Evolutionary conservation across 1,140 invertebrate species (phyloP), one percentile per base, ranked within the genome.

Genomic region (Drosophila seguyi): DNA sequence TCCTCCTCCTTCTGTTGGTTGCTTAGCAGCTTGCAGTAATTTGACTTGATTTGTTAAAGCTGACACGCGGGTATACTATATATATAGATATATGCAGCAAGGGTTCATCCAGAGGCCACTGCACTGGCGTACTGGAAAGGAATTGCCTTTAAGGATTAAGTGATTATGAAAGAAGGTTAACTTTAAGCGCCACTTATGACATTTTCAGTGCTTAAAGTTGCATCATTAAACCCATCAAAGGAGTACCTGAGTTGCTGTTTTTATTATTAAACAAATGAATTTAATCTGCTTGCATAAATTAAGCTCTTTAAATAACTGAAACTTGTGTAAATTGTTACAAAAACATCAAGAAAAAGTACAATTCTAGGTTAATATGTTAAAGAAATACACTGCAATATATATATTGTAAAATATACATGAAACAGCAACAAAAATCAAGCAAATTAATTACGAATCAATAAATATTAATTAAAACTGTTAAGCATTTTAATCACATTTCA

Each of bases 1-100:
- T 47, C n/a, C n/a, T n/a, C n/a, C n/a, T n/a, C n/a, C n/a, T n/a
- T 38, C 34, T 29, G 34, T n/a, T 41, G n/a, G 66, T 71, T 71
- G 66, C 73, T 81, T 90, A 78, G 62, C 81, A 69, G 47, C 31
- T 72, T 90, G 85, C 85, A 68, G 81, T 90, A 88, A 88, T 88
- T 90, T 90, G 78, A 88, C 85, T 90, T 88, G 85, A 88, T 88
- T 88, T 47, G 44, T 47, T 47, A 47, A 47, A 47, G 44, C 44
- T 47, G 44, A 47, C 44, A 47, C 44, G 44, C 44, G 44, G 44
- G 25, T 16, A 25, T 47, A 47, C n/a, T 16, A 25, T 47, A 7
- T 22, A 22, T 25, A 14, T 8, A 25, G 5, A 25, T 47, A 14
- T 11, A 11, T 4, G 4, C 5, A 20, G 1, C 3, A 20, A 25